phyloP scores from a whole-genome alignment of 53 echinoderm and acorn worm species.

The Holothuria leucospilota region DNA sequence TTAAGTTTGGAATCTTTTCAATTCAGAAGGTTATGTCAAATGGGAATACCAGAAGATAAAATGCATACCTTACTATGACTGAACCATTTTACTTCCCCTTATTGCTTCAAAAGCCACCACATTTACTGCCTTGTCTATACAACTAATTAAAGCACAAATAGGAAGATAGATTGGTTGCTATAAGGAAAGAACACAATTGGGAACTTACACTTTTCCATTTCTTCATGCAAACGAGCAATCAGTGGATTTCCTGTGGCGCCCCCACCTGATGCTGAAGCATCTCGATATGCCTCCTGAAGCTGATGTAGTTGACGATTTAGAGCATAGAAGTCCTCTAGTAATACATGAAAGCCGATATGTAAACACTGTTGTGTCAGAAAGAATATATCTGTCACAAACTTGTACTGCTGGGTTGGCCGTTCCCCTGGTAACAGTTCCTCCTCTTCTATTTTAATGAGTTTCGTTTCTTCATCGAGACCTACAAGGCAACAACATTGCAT shows the following conservation, averaged over 20 bases:
- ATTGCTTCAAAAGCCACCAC: no score
- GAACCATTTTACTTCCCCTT: no score
- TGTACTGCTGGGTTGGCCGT: conserved; percentile 66
- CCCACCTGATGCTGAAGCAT: conserved; percentile 64
- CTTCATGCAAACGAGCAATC: conserved; percentile 76
- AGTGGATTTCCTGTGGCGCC: conserved; percentile 67
- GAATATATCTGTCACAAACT: conserved; percentile 93
- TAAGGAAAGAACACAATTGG: no score
- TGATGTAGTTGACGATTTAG: conserved; percentile 87
- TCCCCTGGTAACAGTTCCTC: conserved; percentile 53
- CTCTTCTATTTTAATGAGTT: conserved; percentile 66
- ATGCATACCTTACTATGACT: no score
- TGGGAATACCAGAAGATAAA: no score
- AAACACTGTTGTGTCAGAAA: conserved; percentile 94
- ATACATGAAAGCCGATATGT: conserved; percentile 84
- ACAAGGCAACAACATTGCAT: neutral
- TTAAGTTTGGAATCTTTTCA: no score
- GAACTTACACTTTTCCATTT: conserved; percentile 85
- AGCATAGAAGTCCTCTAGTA: conserved; percentile 77
- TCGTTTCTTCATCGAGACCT: conserved; percentile 80
- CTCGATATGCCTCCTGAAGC: conserved; percentile 79
- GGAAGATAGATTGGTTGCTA: no score
- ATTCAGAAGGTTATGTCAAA: no score
- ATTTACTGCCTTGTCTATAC: no score
- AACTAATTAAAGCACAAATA: no score